Conservation (phyloP, 2,888 invertebrate species). For the Chaitophorus viminalis region DNA sequence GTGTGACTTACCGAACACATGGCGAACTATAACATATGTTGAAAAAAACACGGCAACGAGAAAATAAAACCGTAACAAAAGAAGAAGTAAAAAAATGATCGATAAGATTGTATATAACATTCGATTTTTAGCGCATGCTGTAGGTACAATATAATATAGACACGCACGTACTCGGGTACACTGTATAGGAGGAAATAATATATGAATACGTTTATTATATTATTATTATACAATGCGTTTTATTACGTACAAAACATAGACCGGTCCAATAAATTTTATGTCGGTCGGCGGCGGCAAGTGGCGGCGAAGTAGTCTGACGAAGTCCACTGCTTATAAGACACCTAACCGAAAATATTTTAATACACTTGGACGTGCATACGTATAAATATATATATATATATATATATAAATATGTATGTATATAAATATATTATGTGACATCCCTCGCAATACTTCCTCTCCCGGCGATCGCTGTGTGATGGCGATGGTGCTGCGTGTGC, state of each 20-base stretch:
- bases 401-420: not conserved
- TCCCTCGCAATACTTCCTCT: not conserved
- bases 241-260: conserved; percentile 47
- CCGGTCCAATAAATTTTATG: conserved; percentile 58
- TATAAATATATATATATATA: not conserved
- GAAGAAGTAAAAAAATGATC: too few relatives aligned
- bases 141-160: too few relatives aligned
- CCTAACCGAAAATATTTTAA: conserved; percentile 5
- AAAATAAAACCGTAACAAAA: not conserved
- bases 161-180: not conserved
- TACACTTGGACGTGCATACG: not conserved
- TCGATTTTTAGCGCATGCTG: not conserved
- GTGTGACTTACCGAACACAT: too few relatives aligned
- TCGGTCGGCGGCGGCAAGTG: not conserved
- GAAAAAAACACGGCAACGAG: not conserved
- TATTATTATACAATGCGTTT: conserved; percentile 18
- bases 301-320: conserved; percentile 8
- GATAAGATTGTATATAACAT: not conserved
- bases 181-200: not conserved
- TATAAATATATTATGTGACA: not conserved
- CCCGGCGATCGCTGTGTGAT: not conserved
- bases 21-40: too few relatives aligned
- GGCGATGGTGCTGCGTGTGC: not conserved
- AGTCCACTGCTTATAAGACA: conserved; percentile 13
- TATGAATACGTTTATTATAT: not conserved